Evolutionary conservation across 2,113 vertebrate genomes (phyloP).

Genomic region (Anarhynchus alexandrinus): DNA sequence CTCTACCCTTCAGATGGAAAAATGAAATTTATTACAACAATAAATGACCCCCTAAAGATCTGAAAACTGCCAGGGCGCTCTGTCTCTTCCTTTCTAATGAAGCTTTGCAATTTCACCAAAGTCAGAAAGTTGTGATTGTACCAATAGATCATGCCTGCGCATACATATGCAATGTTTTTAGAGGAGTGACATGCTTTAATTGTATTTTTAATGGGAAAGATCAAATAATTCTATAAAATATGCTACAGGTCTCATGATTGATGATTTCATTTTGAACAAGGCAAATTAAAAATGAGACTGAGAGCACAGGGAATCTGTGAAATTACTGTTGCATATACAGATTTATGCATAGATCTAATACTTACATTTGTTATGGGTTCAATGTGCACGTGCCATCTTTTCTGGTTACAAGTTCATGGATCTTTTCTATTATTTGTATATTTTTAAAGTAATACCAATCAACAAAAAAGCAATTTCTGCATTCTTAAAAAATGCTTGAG

Average conservation of each 20-base stretch:
- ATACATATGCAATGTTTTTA: background rate
- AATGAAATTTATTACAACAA: slow-evolving; percentile 20
- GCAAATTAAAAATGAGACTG: slow-evolving; percentile 4
- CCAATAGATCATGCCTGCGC: slow-evolving; percentile 16
- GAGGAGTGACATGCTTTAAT: slow-evolving; percentile 18
- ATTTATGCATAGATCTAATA: background rate
- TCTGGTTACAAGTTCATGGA: background rate
- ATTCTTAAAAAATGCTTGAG: background rate
- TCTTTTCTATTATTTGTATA: background rate
- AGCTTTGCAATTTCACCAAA: slow-evolving; percentile 18
- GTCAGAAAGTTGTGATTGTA: slow-evolving; percentile 27
- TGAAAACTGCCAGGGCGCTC: background rate
- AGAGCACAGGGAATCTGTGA: background rate
- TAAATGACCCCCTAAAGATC: slow-evolving; percentile 3
- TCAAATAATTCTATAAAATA: slow-evolving; percentile 24
- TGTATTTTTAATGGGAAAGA: slow-evolving; percentile 28
- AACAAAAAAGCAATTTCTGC: background rate
- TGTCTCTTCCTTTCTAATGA: background rate
- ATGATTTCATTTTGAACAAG: slow-evolving; percentile 21
- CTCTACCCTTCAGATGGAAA: slow-evolving; percentile 17
- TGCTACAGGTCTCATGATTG: background rate
- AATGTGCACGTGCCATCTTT: background rate
- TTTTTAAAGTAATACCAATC: background rate
- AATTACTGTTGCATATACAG: background rate
- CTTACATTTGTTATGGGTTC: background rate